phyloP scores from a whole-genome alignment of 2,888 invertebrate species.

The Caenorhabditis panamensis region DNA sequence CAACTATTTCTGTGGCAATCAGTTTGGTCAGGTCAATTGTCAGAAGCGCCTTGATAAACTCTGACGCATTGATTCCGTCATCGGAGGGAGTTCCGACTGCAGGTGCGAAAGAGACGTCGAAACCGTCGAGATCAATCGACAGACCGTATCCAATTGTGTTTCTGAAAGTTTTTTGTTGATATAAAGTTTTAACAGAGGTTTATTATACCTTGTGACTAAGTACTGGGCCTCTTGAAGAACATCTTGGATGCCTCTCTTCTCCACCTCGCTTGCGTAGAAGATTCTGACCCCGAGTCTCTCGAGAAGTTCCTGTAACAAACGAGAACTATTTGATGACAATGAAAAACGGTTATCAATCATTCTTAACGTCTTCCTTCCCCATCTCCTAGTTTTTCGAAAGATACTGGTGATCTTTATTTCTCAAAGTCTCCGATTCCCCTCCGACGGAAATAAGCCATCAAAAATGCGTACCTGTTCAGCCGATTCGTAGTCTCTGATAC shows the following conservation, averaged over 20 bases:
- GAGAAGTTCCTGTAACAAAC: conserved; percentile 69
- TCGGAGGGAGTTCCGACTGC: conserved; percentile 76
- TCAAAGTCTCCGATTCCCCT: background rate
- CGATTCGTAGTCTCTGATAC: conserved; percentile 74
- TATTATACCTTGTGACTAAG: conserved; percentile 63
- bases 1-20: conserved; percentile 76
- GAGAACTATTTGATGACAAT: conserved; percentile 6
- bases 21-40: conserved; percentile 71
- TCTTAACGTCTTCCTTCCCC: background rate
- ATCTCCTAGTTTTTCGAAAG: conserved; percentile 26
- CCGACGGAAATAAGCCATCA: conserved; percentile 1
- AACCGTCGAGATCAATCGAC: conserved; percentile 78
- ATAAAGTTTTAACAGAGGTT: background rate
- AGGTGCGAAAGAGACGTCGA: conserved; percentile 74
- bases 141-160: conserved; percentile 75
- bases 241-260: conserved; percentile 71
- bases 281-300: conserved; percentile 74
- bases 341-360: conserved; percentile 36
- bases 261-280: conserved; percentile 75
- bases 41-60: conserved; percentile 75
- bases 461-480: conserved; percentile 71
- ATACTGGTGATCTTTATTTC: conserved; percentile 17
- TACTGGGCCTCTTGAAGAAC: conserved; percentile 76
- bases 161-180: conserved; percentile 22
- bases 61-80: conserved; percentile 74